Conservation (phyloP, 2,888 invertebrate genomes). For the Thereva unica region DNA sequence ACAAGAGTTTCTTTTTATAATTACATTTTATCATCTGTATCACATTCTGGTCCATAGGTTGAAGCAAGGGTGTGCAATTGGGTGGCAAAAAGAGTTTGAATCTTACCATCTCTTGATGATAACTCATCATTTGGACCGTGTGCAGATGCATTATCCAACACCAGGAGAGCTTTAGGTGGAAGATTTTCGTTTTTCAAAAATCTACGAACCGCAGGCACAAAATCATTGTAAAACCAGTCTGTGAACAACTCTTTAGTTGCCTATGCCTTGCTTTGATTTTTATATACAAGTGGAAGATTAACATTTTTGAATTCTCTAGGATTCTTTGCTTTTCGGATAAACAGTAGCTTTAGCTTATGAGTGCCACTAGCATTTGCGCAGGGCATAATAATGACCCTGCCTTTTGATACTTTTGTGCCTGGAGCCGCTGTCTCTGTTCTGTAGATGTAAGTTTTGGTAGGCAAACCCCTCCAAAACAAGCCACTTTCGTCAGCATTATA, state of each 20-base stretch:
- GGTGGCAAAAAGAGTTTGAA: too few relatives aligned
- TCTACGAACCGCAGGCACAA: not conserved
- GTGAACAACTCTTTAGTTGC: too few relatives aligned
- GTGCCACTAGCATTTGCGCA: slow-evolving; percentile 44
- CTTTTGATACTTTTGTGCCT: slow-evolving; percentile 38
- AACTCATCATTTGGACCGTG: not conserved
- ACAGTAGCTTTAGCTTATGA: slow-evolving; percentile 40
- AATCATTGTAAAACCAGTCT: not conserved
- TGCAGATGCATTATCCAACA: not conserved
- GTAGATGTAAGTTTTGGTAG: not conserved
- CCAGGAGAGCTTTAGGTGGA: not conserved
- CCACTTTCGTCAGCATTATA: slow-evolving; percentile 1
- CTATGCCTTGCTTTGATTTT: slow-evolving; percentile 1
- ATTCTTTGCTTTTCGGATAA: slow-evolving; percentile 18
- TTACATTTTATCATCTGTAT: too few relatives aligned
- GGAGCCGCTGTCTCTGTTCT: not conserved
- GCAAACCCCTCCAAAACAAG: not conserved
- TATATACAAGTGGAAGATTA: slow-evolving; percentile 39
- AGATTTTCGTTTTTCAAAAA: not conserved
- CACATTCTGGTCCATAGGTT: too few relatives aligned
- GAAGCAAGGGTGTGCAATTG: too few relatives aligned
- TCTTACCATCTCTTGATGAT: too few relatives aligned
- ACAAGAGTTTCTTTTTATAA: too few relatives aligned
- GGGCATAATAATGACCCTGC: slow-evolving; percentile 41
- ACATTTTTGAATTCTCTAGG: slow-evolving; percentile 37